phyloP scores from a whole-genome alignment of 2,888 invertebrate species.

The Melangyna quadrimaculata region DNA sequence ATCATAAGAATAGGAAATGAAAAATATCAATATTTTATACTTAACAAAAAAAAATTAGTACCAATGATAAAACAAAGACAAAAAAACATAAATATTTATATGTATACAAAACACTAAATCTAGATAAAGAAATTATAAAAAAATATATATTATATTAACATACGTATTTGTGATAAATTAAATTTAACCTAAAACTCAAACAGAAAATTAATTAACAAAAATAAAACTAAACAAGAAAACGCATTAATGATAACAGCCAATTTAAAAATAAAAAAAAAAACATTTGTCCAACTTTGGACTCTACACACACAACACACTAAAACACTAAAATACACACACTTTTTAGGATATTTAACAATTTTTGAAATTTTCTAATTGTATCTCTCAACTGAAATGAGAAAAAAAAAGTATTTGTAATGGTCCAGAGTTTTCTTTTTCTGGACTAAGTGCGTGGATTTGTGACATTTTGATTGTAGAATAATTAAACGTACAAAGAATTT shows the following conservation, averaged over 20 bases:
- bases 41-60: constrained; percentile 50
- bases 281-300: constrained; percentile 19
- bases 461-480: constrained; percentile 31
- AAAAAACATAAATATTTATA: constrained; percentile 43
- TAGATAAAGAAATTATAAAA: constrained; percentile 59
- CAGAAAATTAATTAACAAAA: constrained; percentile 15
- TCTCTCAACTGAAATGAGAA: constrained; percentile 32
- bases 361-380: constrained; percentile 50
- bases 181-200: constrained; percentile 59
- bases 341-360: constrained; percentile 37
- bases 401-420: constrained; percentile 45
- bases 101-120: constrained; percentile 58
- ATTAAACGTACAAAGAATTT: background rate
- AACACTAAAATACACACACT: constrained; percentile 4
- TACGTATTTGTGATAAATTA: constrained; percentile 67
- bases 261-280: constrained; percentile 11
- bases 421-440: constrained; percentile 46
- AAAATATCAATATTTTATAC: constrained; percentile 70
- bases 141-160: constrained; percentile 47
- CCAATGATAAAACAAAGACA: constrained; percentile 24
- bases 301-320: constrained; percentile 33
- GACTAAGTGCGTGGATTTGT: constrained; percentile 54
- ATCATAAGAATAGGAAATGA: constrained; percentile 58
- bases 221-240: constrained; percentile 7
- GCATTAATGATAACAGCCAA: constrained; percentile 41